phyloP scores from a whole-genome alignment of 1,140 invertebrate genomes.

The Drosophila baimaii region DNA sequence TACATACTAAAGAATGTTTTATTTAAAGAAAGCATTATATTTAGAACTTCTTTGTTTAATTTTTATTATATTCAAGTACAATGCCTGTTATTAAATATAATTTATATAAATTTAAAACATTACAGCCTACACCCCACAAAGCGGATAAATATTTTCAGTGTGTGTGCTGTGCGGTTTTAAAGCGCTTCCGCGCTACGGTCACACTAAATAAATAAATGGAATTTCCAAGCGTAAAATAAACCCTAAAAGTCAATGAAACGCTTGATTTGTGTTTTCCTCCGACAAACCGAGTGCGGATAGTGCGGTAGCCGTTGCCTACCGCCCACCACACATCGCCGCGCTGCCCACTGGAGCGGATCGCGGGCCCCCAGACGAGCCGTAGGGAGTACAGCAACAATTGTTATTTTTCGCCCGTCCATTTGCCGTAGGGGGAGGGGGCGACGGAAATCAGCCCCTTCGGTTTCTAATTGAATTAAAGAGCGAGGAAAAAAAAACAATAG shows the following conservation, averaged over 20 bases:
- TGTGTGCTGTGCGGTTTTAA: not conserved
- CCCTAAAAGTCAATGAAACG: slow-evolving; percentile 35
- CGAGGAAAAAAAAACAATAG: slow-evolving; percentile 10
- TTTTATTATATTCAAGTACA: too few relatives aligned
- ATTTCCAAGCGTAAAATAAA: slow-evolving; percentile 56
- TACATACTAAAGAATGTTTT: too few relatives aligned
- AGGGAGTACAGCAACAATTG: slow-evolving; percentile 67
- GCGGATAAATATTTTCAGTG: not conserved
- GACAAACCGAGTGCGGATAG: slow-evolving; percentile 24
- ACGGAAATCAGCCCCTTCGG: slow-evolving; percentile 59
- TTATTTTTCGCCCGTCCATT: slow-evolving; percentile 44
- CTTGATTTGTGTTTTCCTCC: slow-evolving; percentile 24
- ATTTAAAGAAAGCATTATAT: too few relatives aligned
- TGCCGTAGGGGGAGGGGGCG: slow-evolving; percentile 26
- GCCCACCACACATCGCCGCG: not conserved
- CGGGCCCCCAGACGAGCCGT: not conserved
- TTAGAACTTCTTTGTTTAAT: too few relatives aligned
- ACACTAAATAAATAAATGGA: slow-evolving; percentile 72
- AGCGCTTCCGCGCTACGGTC: slow-evolving; percentile 6
- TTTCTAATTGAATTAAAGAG: slow-evolving; percentile 74
- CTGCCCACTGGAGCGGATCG: slow-evolving; percentile 9
- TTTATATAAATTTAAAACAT: too few relatives aligned
- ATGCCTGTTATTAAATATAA: too few relatives aligned
- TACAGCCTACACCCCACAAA: not conserved
- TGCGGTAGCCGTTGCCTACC: slow-evolving; percentile 3